These are phyloP conservation scores for Acleris sparsana DNA, from an alignment of 2,888 invertebrate genomes.

Conservation along the genomic window DNA sequence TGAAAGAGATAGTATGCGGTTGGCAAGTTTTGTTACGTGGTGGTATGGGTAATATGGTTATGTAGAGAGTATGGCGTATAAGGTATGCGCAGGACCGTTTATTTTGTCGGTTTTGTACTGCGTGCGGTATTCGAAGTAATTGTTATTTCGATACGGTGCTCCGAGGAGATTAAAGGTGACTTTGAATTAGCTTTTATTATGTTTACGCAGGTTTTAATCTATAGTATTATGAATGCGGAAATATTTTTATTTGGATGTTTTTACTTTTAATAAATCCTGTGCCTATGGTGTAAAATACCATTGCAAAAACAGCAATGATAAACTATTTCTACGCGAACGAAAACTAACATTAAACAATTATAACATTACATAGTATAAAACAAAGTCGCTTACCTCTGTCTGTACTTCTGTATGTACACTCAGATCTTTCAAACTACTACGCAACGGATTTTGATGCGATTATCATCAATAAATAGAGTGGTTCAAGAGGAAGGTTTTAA, in stretches of 20 bases:
- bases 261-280: no score
- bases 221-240: background rate
- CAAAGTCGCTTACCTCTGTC: no score
- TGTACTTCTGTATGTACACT: no score
- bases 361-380: no score
- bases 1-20: constrained; percentile 60
- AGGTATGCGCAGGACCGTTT: constrained; percentile 60
- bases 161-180: constrained; percentile 37
- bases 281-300: no score
- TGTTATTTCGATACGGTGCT: constrained; percentile 68
- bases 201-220: constrained; percentile 21
- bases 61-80: constrained; percentile 59
- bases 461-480: no score
- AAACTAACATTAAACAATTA: no score
- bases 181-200: constrained; percentile 28
- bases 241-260: background rate
- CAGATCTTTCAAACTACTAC: no score
- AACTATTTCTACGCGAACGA: no score
- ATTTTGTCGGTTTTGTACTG: constrained; percentile 63
- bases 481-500: no score
- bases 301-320: no score
- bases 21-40: constrained; percentile 47
- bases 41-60: constrained; percentile 41
- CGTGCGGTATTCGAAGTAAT: constrained; percentile 63
- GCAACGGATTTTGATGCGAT: no score